Evolutionary conservation across 92 coral and sea anemone species (phyloP).

Genomic region (Isaurus tuberculatus): DNA sequence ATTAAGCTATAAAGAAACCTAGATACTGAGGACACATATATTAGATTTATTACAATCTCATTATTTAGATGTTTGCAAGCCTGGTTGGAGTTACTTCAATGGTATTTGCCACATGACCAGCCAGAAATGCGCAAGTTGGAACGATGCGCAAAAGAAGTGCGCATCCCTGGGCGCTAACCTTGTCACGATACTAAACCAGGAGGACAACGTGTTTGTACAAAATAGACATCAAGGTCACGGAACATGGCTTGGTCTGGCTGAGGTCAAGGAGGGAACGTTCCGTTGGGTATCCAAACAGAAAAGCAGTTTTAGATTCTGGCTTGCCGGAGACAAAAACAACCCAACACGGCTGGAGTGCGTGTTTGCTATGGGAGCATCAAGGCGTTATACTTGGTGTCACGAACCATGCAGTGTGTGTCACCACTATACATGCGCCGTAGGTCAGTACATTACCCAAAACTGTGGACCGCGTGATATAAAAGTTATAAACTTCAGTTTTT

Average conservation of each 20-base stretch:
- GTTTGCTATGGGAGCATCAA: constrained; percentile 22
- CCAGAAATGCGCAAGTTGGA: constrained; percentile 11
- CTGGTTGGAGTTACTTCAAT: constrained; percentile 20
- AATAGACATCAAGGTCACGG: constrained; percentile 16
- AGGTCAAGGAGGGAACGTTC: background rate
- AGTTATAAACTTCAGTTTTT: too few species aligned
- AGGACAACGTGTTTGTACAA: constrained; percentile 32
- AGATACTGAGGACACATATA: background rate
- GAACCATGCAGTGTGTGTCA: constrained; percentile 9
- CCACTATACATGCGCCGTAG: constrained; percentile 22
- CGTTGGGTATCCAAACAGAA: background rate
- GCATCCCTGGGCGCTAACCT: background rate
- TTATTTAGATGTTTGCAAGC: constrained; percentile 22
- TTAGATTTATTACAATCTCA: too few species aligned
- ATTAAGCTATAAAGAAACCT: too few species aligned
- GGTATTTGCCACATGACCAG: constrained; percentile 27
- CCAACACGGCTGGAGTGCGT: background rate
- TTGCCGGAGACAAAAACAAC: background rate
- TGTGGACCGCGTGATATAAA: background rate
- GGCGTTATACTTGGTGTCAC: constrained; percentile 12
- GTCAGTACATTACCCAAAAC: background rate
- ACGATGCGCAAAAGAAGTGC: background rate
- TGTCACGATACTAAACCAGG: constrained; percentile 31
- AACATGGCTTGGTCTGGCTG: constrained; percentile 17
- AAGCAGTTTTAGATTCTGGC: constrained; percentile 34